Conservation (phyloP, 2,888 invertebrate genomes). For the Mimas tiliae region DNA sequence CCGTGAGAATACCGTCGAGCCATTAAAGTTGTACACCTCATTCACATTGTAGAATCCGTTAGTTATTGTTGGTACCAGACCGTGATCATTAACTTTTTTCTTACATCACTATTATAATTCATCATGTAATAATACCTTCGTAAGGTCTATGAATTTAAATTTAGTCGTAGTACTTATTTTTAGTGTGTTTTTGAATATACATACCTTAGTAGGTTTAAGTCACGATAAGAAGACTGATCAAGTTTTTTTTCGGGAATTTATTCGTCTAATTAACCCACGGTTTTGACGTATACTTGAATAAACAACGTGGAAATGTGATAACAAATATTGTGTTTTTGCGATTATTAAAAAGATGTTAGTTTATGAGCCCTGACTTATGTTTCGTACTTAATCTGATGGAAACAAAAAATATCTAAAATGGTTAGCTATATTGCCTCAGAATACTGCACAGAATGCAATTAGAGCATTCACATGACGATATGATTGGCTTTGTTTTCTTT, state of each 20-base stretch:
- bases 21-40: slow-evolving; percentile 56
- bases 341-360: background rate
- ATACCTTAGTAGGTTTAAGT: background rate
- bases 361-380: background rate
- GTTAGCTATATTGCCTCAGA: no score
- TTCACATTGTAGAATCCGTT: slow-evolving; percentile 55
- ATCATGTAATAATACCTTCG: background rate
- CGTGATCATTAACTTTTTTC: slow-evolving; percentile 33
- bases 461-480: no score
- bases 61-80: slow-evolving; percentile 51
- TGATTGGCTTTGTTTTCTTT: no score
- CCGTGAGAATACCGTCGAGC: slow-evolving; percentile 67
- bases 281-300: slow-evolving; percentile 1
- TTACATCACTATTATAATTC: background rate
- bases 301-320: background rate
- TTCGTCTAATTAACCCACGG: background rate
- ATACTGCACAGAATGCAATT: no score
- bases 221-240: background rate
- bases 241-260: background rate
- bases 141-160: background rate
- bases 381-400: background rate
- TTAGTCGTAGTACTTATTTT: slow-evolving; percentile 3
- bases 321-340: background rate
- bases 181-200: background rate
- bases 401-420: background rate